A percentile compares a stretch with the other conserved stretches of the same genome.
Conservation (phyloP, 2,113 vertebrate genomes). For the Telmatochromis bifrenatus region DNA sequence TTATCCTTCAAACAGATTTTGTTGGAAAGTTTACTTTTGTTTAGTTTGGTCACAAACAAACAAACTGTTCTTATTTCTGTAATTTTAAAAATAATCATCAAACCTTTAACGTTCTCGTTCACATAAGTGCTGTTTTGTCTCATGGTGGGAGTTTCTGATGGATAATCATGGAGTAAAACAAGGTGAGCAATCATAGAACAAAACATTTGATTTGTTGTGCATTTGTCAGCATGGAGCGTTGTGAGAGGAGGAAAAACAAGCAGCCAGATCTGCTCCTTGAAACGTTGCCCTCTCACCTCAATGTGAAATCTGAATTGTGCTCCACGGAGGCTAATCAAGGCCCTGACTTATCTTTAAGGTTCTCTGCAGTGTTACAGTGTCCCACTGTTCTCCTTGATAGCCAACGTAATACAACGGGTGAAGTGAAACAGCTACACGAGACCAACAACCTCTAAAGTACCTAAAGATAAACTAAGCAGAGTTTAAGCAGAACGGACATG, state of each 20-base stretch:
- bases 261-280: neutral
- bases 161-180: neutral
- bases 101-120: rapidly evolving
- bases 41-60: neutral
- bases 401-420: neutral
- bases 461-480: neutral
- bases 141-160: rapidly evolving
- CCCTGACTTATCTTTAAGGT: neutral
- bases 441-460: neutral
- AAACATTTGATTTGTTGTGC: neutral
- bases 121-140: rapidly evolving
- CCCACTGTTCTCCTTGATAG: neutral
- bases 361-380: neutral
- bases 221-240: rapidly evolving
- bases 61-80: neutral
- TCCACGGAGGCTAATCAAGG: neutral
- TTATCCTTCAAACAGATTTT: neutral
- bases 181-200: neutral
- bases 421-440: neutral
- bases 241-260: neutral
- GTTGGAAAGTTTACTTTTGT: neutral
- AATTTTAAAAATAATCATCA: neutral
- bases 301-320: neutral
- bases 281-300: neutral
- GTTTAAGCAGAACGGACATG: neutral